Evolutionary conservation across 2,797 vertebrate genomes (phyloP).

Genomic region (Lagorchestes hirsutus): DNA sequence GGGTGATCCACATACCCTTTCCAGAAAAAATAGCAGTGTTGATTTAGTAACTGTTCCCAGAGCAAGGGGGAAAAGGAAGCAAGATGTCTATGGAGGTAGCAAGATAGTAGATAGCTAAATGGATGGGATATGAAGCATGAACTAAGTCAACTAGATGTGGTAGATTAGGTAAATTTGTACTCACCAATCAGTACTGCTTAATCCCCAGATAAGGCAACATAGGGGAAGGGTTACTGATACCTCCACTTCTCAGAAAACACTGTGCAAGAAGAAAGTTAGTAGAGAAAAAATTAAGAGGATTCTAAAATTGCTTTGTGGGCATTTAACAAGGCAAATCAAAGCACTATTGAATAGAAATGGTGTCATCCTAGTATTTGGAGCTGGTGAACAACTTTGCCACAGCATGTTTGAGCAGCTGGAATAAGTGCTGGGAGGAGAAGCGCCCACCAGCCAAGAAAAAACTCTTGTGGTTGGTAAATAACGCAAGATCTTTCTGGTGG

Average conservation of each 20-base stretch:
- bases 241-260: background rate
- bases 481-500: constrained; percentile 25
- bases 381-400: constrained; percentile 19
- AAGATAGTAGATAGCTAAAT: background rate
- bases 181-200: background rate
- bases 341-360: background rate
- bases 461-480: constrained; percentile 67
- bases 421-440: constrained; percentile 13
- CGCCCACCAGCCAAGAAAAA: constrained; percentile 36
- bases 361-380: constrained; percentile 9
- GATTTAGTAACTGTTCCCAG: background rate
- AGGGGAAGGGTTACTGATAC: background rate
- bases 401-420: constrained; percentile 38
- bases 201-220: background rate
- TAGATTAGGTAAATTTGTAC: background rate
- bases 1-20: background rate
- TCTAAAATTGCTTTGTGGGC: constrained; percentile 28
- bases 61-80: background rate
- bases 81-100: background rate
- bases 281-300: background rate
- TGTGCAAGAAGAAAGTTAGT: background rate
- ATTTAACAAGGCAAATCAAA: constrained; percentile 28
- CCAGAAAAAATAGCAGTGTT: background rate
- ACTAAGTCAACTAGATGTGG: background rate
- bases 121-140: background rate